Evolutionary conservation across 2,888 invertebrate genomes (phyloP).

Genomic region (Chironomus riparius): DNA sequence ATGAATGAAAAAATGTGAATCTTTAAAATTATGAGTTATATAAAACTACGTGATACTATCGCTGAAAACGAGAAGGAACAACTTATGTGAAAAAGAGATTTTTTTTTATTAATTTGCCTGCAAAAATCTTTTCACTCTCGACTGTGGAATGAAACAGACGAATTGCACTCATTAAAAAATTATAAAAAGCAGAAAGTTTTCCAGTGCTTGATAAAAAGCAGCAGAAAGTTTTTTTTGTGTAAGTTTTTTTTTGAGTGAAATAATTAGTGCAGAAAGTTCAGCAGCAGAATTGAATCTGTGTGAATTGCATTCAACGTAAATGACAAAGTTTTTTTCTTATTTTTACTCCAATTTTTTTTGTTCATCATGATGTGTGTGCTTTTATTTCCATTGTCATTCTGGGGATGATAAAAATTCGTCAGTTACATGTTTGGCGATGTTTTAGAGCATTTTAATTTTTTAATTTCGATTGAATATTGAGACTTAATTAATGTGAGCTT

Average conservation of each 20-base stretch:
- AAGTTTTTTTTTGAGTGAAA: not conserved
- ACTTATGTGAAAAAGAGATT: not conserved
- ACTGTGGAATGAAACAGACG: not conserved
- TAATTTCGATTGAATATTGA: too few relatives aligned
- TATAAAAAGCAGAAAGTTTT: not conserved
- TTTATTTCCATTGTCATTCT: too few relatives aligned
- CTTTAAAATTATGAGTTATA: not conserved
- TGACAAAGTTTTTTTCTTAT: not conserved
- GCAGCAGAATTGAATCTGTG: not conserved
- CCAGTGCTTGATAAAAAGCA: not conserved
- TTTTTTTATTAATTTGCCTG: not conserved
- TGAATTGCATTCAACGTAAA: not conserved
- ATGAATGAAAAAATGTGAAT: too few relatives aligned
- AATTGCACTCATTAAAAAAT: slow-evolving; percentile 1
- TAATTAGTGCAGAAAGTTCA: slow-evolving; percentile 7
- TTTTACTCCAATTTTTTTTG: too few relatives aligned
- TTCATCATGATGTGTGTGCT: not conserved
- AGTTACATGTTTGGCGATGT: too few relatives aligned
- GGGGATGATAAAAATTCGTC: too few relatives aligned
- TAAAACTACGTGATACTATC: not conserved
- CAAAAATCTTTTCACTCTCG: not conserved
- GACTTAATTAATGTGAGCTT: too few relatives aligned
- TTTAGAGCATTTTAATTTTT: too few relatives aligned
- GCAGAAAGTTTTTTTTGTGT: not conserved
- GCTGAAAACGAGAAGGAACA: not conserved